phyloP scores from a whole-genome alignment of 2,797 vertebrate species.

The Chrosomus eos region DNA sequence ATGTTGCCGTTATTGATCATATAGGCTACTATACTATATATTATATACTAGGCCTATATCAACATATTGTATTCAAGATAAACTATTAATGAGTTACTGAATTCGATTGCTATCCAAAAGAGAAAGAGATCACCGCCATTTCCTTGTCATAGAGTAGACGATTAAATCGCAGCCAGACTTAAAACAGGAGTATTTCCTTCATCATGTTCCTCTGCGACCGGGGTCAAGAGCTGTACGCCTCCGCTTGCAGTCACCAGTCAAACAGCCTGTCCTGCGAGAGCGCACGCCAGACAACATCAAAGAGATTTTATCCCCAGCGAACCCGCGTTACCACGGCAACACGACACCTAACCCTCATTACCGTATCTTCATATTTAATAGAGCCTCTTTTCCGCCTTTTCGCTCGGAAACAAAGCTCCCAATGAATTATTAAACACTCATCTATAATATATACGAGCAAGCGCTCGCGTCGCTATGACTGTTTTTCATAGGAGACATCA shows the following conservation, averaged over 20 bases:
- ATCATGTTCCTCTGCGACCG: conserved; percentile 11
- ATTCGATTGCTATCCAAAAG: not conserved
- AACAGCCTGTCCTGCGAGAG: conserved; percentile 15
- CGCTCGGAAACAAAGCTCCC: conserved; percentile 56
- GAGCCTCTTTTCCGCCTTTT: conserved; percentile 41
- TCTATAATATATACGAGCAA: conserved; percentile 54
- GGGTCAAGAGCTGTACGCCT: conserved; percentile 50
- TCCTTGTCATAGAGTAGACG: not conserved
- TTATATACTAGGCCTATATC: too few relatives aligned
- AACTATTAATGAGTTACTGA: not conserved
- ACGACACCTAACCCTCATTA: conserved; percentile 53
- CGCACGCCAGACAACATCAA: conserved; percentile 35
- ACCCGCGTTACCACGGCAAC: conserved; percentile 50
- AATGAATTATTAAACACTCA: conserved; percentile 59
- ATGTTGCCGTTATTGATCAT: too few relatives aligned
- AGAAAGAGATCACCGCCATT: not conserved
- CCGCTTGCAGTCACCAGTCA: conserved; percentile 37
- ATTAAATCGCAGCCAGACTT: conserved; percentile 21
- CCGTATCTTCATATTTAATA: conserved; percentile 55
- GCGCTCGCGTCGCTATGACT: conserved; percentile 36
- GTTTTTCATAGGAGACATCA: conserved; percentile 42
- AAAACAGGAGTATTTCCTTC: conserved; percentile 17
- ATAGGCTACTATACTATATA: too few relatives aligned
- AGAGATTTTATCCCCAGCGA: conserved; percentile 38
- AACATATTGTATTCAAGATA: too few relatives aligned